phyloP scores from a whole-genome alignment of 2,888 invertebrate species.

The Caenorhabditis uteleia region DNA sequence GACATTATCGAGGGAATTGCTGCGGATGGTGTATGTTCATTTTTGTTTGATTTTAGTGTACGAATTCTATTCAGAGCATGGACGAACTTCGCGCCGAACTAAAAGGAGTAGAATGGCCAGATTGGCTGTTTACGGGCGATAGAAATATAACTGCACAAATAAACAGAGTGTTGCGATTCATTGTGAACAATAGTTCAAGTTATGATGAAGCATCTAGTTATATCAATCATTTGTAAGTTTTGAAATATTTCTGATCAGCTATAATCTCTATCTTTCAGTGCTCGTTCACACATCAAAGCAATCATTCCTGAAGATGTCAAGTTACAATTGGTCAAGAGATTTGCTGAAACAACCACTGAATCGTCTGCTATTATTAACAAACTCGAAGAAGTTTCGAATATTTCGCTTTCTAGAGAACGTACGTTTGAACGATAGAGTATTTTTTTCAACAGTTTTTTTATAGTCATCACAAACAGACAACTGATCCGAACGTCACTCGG shows the following conservation, averaged over 20 bases:
- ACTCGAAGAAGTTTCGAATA: neutral
- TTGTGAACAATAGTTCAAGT: slow-evolving; percentile 5
- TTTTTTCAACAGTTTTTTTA: neutral
- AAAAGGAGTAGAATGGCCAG: slow-evolving; percentile 20
- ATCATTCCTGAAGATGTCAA: slow-evolving; percentile 21
- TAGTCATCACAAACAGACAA: slow-evolving; percentile 6
- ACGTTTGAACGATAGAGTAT: neutral
- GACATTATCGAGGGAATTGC: slow-evolving; percentile 21
- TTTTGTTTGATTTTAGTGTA: too few species aligned
- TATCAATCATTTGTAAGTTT: slow-evolving; percentile 14
- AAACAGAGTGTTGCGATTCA: slow-evolving; percentile 13
- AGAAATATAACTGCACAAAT: neutral
- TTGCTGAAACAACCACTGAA: neutral
- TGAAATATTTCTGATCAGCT: neutral
- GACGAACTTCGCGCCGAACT: slow-evolving; percentile 9
- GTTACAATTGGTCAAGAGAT: slow-evolving; percentile 1
- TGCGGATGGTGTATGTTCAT: slow-evolving; percentile 1
- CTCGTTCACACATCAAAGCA: slow-evolving; percentile 7
- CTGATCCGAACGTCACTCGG: slow-evolving; percentile 2
- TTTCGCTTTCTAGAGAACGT: slow-evolving; percentile 5
- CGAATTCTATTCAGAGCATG: slow-evolving; percentile 1
- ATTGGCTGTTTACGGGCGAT: slow-evolving; percentile 24
- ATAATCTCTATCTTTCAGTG: slow-evolving; percentile 8
- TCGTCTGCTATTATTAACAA: neutral
- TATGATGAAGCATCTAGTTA: slow-evolving; percentile 6